phyloP scores from a whole-genome alignment of 2,113 vertebrate genomes.

The Ifrita kowaldi region DNA sequence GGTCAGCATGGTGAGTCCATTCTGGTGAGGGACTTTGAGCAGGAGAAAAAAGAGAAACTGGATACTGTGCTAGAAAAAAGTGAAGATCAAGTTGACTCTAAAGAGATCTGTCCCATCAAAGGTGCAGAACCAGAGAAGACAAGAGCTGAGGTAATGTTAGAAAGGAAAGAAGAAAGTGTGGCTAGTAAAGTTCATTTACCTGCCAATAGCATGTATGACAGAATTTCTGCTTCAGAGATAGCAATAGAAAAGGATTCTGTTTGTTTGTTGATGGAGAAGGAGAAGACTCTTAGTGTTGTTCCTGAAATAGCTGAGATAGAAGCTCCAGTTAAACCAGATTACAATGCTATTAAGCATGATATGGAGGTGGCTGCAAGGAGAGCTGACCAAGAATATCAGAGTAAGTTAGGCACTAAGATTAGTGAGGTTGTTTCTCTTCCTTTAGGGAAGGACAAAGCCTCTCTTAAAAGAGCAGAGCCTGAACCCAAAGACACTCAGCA shows the following conservation, averaged over 20 bases:
- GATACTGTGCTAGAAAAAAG: constrained; percentile 75
- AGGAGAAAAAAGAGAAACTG: constrained; percentile 73
- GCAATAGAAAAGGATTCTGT: constrained; percentile 1
- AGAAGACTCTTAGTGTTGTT: constrained; percentile 62
- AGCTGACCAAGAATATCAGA: constrained; percentile 61
- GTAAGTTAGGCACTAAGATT: constrained; percentile 45
- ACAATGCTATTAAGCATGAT: constrained; percentile 64
- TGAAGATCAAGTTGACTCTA: constrained; percentile 69
- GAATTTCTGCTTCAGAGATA: constrained; percentile 11
- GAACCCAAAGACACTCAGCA: constrained; percentile 3
- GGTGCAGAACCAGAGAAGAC: constrained; percentile 26
- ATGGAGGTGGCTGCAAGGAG: constrained; percentile 65
- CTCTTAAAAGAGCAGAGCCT: constrained; percentile 5
- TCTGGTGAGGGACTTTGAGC: constrained; percentile 67
- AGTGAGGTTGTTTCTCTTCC: constrained; percentile 55
- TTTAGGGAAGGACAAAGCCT: neutral
- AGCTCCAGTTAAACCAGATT: constrained; percentile 44
- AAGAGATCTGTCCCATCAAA: constrained; percentile 20
- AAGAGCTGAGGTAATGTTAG: neutral
- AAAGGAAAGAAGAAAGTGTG: constrained; percentile 26
- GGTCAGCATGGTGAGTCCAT: constrained; percentile 29
- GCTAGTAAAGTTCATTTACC: neutral
- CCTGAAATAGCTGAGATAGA: constrained; percentile 69
- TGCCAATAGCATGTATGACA: neutral
- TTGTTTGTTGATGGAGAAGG: constrained; percentile 44